Evolutionary conservation across 2,888 invertebrate species (phyloP).

Genomic region (Neoitamus cyanurus): DNA sequence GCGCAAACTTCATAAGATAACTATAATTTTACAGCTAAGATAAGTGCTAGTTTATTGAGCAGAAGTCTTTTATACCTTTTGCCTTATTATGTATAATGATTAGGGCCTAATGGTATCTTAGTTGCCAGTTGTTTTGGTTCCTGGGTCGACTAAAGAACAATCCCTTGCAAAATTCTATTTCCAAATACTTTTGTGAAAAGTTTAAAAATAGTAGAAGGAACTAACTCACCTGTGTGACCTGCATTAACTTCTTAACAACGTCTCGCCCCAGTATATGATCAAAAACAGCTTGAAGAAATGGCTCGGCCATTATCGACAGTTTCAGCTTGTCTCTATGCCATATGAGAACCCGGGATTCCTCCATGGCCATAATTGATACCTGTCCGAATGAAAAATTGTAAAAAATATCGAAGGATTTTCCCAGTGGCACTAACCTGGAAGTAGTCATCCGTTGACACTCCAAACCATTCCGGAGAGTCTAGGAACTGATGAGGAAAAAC

Average conservation of each 20-base stretch:
- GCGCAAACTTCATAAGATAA: too few relatives aligned
- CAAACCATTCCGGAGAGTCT: constrained; percentile 91
- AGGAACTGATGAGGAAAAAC: constrained; percentile 89
- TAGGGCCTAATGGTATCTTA: too few relatives aligned
- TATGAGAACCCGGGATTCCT: constrained; percentile 83
- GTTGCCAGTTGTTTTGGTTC: too few relatives aligned
- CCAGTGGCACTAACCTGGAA: constrained; percentile 74
- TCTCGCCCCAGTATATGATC: constrained; percentile 87
- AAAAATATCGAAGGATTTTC: neutral
- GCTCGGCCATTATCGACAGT: constrained; percentile 83
- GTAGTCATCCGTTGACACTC: constrained; percentile 85
- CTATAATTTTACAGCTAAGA: too few relatives aligned
- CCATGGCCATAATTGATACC: constrained; percentile 89
- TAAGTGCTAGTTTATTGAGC: too few relatives aligned
- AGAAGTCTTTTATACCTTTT: too few relatives aligned
- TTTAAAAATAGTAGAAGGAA: neutral
- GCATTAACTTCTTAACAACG: constrained; percentile 87
- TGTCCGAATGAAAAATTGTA: constrained; percentile 61
- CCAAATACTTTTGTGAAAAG: neutral
- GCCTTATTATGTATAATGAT: too few relatives aligned
- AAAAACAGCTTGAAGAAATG: constrained; percentile 85
- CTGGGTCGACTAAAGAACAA: too few relatives aligned
- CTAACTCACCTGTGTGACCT: constrained; percentile 70
- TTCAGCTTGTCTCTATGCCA: constrained; percentile 90
- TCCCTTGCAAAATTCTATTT: too few relatives aligned